A percentile compares a stretch with the other conserved stretches of the same genome.
phyloP scores from a whole-genome alignment of 1,140 invertebrate species.

The Psix sp. region DNA sequence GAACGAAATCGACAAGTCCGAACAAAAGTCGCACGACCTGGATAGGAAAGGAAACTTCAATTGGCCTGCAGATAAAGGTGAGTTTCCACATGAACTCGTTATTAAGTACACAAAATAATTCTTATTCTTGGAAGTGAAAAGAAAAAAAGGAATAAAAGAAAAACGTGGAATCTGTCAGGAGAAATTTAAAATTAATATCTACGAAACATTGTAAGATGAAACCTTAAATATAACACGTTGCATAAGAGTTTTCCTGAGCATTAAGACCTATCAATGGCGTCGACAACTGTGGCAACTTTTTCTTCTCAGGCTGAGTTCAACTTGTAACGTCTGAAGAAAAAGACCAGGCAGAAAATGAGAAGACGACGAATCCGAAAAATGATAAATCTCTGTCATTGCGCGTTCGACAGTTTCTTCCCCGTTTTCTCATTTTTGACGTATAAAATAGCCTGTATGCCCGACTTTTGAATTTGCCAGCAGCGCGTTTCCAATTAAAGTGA shows the following conservation, averaged over 20 bases:
- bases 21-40: slow-evolving; percentile 79
- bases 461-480: slow-evolving; percentile 59
- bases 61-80: slow-evolving; percentile 68
- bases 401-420: slow-evolving; percentile 43
- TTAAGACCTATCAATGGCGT: slow-evolving; percentile 15
- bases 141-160: too few relatives aligned
- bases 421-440: slow-evolving; percentile 36
- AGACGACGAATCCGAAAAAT: slow-evolving; percentile 43
- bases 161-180: too few relatives aligned
- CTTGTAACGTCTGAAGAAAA: slow-evolving; percentile 29
- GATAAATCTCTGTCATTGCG: slow-evolving; percentile 51
- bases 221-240: slow-evolving; percentile 10
- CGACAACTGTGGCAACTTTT: slow-evolving; percentile 7
- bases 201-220: too few relatives aligned
- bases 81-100: too few relatives aligned
- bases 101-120: too few relatives aligned
- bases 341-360: slow-evolving; percentile 40
- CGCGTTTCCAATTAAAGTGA: slow-evolving; percentile 62
- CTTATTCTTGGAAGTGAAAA: too few relatives aligned
- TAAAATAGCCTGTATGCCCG: slow-evolving; percentile 48
- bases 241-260: slow-evolving; percentile 8
- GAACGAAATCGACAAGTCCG: slow-evolving; percentile 84
- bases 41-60: slow-evolving; percentile 70
- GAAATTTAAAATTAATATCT: too few relatives aligned
- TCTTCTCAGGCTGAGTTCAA: neutral